Evolutionary conservation across 2,888 invertebrate species (phyloP).

Genomic region (Brachyopa scutellaris): DNA sequence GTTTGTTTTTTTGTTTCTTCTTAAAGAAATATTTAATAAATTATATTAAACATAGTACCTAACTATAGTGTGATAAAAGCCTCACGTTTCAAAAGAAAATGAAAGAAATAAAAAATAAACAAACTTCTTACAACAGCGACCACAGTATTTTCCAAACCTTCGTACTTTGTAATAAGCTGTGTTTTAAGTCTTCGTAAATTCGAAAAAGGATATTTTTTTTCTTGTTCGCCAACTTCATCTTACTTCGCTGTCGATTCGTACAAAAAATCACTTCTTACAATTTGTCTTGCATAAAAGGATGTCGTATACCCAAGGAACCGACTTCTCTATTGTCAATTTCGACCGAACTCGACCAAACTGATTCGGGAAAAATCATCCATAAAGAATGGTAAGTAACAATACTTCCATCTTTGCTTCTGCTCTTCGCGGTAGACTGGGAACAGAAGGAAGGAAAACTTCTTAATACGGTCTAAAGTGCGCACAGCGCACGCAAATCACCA

Average conservation of each 20-base stretch:
- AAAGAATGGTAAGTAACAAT: conserved; percentile 39
- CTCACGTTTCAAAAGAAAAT: conserved; percentile 3
- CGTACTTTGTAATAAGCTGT: conserved; percentile 54
- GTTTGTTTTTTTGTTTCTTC: no score
- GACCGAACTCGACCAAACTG: conserved; percentile 55
- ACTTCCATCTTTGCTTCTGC: conserved; percentile 8
- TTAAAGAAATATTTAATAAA: background rate
- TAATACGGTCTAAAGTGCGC: conserved; percentile 53
- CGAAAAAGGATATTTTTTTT: no score
- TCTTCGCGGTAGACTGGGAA: background rate
- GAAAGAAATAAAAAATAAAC: conserved; percentile 11
- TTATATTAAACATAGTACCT: background rate
- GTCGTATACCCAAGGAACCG: conserved; percentile 12
- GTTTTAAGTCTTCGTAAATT: conserved; percentile 43
- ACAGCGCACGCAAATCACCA: conserved; percentile 51
- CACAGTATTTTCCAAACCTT: conserved; percentile 35
- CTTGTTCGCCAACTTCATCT: no score
- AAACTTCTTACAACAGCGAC: conserved; percentile 8
- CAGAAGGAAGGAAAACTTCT: conserved; percentile 22
- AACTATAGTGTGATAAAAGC: conserved; percentile 26
- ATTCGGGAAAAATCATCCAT: conserved; percentile 58
- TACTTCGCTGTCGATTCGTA: conserved; percentile 10
- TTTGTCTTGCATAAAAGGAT: conserved; percentile 35
- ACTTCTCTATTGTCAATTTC: conserved; percentile 54
- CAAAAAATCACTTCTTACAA: conserved; percentile 39